Conservation (phyloP, 92 coral and sea anemone genomes). For the Porites lobata region DNA sequence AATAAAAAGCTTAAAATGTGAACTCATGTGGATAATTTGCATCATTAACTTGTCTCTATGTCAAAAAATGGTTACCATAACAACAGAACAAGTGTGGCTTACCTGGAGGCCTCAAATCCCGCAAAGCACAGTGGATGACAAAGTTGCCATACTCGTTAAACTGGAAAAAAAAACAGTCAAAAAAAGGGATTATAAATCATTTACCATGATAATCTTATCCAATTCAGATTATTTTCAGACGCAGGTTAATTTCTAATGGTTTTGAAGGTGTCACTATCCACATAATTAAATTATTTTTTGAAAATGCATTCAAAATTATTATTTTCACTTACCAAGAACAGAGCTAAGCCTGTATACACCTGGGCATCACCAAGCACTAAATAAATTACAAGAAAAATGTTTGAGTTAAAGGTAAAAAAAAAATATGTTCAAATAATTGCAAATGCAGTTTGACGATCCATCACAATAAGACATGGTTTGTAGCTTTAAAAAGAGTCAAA, state of each 20-base stretch:
- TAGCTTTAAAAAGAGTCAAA: too few relatives aligned
- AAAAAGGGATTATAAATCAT: not conserved
- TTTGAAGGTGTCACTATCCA: too few relatives aligned
- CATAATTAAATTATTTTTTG: not conserved
- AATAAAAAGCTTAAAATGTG: not conserved
- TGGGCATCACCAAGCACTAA: slow-evolving; percentile 87
- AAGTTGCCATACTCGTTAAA: slow-evolving; percentile 88
- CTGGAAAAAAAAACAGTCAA: slow-evolving; percentile 41
- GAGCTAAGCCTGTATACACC: slow-evolving; percentile 75
- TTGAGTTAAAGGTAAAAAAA: too few relatives aligned
- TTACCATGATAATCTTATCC: too few relatives aligned
- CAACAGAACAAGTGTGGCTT: slow-evolving; percentile 5
- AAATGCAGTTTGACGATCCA: too few relatives aligned
- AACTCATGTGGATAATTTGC: not conserved
- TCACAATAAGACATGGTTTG: too few relatives aligned
- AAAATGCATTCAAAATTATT: not conserved
- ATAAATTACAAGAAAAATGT: not conserved
- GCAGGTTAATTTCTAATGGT: too few relatives aligned
- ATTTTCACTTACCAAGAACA: slow-evolving; percentile 79
- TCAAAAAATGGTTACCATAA: not conserved
- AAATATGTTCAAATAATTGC: too few relatives aligned
- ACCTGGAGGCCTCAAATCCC: slow-evolving; percentile 96
- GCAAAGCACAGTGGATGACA: slow-evolving; percentile 79
- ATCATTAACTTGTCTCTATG: not conserved
- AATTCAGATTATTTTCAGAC: too few relatives aligned